Evolutionary conservation across 1,140 invertebrate genomes (phyloP), one percentile per base, ranked within the genome.

Genomic region (Ladona fulva): DNA sequence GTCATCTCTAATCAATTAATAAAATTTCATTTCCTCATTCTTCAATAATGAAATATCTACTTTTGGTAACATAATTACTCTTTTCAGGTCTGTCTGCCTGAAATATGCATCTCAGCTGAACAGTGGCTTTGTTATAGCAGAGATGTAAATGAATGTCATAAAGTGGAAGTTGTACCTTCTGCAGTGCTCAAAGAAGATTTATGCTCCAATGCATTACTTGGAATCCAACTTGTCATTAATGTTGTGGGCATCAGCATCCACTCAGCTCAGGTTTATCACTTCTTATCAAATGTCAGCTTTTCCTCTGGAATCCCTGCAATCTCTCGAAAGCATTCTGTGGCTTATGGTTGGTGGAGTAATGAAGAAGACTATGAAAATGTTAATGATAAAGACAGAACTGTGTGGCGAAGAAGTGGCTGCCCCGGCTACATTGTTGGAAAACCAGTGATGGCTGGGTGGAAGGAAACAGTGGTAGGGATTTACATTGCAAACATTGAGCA

Each of bases 401-500:
- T 85, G 82, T 80, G 81, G 75, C 81, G 88, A 3, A 16, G 52
- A 73, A 93, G 91, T 83, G 92, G 92, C 75, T 91, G 91, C 84
- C 90, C 91, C 19, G 91, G 92, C 6, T 93, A 93, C 81, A 80
- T 88, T 12, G 76, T 85, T 11, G 89, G 88, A 8, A 89, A 89
- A 81, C 91, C 91, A 1, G 86, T 93, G 37, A 84, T 92, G 77
- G 84, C 87, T 77, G 89, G 87, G 22, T 66, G 52, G 52, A 66
- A 66, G 52, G 52, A 66, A 12, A 22, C n/a, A 11, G 75, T n/a
- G 42, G 42, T 29, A 22, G 29, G 75, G 10, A 16, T 29, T 37
- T 37, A 37, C 8, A n/a, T n/a, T n/a, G n/a, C n/a, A n/a, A n/a
- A n/a, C n/a, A n/a, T n/a, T n/a, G n/a, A n/a, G n/a, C n/a, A n/a